Base-by-base conservation (phyloP, 2,113 vertebrate species). In the Pelvicachromis taeniatus region DNA sequence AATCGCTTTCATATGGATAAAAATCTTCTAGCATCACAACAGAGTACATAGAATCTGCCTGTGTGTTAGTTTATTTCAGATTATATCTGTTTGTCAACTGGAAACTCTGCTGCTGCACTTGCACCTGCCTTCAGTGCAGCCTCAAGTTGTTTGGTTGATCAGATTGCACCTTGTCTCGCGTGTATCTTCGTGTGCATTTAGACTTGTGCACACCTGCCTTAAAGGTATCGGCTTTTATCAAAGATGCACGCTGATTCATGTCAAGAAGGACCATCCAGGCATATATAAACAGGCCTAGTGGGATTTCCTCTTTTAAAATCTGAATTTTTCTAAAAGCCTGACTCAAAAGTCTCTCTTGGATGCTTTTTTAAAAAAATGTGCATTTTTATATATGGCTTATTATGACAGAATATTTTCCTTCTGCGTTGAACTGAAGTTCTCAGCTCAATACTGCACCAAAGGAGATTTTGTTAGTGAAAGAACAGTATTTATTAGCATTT, bases 151-250 rank as follows among this genome's bases (percentile, higher is more conserved):
- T 91, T 86, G 77, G 78, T 61, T 78, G 83, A 87, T 88, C 88
- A 87, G 82, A 92, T 92, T 81, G 68, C 85, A 86, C 82, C 87
- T 91, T 88, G 91, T 94, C 88, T 86, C 45, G 9, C 12, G 26
- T 79, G 82, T 61, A 84, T 87, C 80, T 78, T 23, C 26, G 61
- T 55, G 77, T 58, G 82, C 81, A 31, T 42, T 80, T 48, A 70
- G 52, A 61, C 52, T 53, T 21, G 63, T 78, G 80, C 54, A 26
- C 79, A 23, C 38, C 85, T 68, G 81, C 86, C 82, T 80, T 75
- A 85, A 73, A 92, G 77, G 68, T 65, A 56, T 88, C 48, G 0
- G 59, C 48, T 68, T 87, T 78, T 78, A 83, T 88, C 80, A 42
- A 65, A 87, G 80, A 80, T 83, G 78, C 80, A 29, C 16, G 13